Base-by-base conservation (phyloP, 2,797 vertebrate genomes). In the Hipposideros larvatus region DNA sequence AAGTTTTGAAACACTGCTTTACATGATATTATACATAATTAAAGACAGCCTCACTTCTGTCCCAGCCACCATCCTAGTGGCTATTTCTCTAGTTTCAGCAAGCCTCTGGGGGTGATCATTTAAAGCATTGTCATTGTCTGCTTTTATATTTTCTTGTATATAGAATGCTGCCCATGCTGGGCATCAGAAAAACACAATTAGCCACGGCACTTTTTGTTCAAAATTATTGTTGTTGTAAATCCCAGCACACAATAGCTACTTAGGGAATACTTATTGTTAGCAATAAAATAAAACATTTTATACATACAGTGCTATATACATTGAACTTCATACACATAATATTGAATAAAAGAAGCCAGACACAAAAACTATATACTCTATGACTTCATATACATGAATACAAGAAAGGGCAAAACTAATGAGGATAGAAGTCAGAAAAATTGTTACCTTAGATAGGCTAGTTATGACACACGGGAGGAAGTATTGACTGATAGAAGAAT, bases 31-130 rank as follows among this genome's bases (percentile, higher is more conserved):
- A 37, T 37, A 97, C 97, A 97, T 96, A 98, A 97, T 98, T 97
- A 97, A 98, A 98, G 98, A 96, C 97, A 97, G 98, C 97, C 98
- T 98, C 89, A 18, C 96, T 26, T 98, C 98, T 96, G 85, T 98
- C 91, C 98, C 98, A 96, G 98, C 95, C 96, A 97, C 96, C 98
- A 97, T 93, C 93, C 97, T 96, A 95, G 78, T 95, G 92, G 97
- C 96, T 97, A 92, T 96, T 92, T 97, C 96, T 98, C 97, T 98
- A 91, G 94, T 94, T 48, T 96, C 98, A 11, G 93, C 97, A 88
- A 97, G 91, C 46, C 97, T 95, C 66, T 0, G 10, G 0, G 95
- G 90, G 92, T 95, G 53, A 93, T 48, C 46, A 91, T 91, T 94
- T 97, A 73, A 98, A 71, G 53, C 66, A 11, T 94, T 87, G 95